phyloP scores from a whole-genome alignment of 2,113 vertebrate genomes.

The Fregata magnificens region DNA sequence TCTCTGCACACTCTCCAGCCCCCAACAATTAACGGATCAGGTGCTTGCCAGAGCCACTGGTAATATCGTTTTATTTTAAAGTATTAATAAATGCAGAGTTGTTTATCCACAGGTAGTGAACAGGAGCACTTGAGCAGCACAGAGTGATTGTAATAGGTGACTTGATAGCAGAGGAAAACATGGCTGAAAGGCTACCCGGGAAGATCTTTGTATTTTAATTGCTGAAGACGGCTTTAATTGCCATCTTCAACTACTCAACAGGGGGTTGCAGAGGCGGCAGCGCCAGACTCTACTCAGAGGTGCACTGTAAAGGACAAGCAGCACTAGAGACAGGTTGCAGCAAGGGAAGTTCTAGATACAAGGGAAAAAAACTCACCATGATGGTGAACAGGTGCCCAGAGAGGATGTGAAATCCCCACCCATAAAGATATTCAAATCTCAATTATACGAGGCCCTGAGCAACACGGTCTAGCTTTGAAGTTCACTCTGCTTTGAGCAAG shows the following conservation, averaged over 20 bases:
- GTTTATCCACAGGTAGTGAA: background rate
- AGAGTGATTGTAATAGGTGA: background rate
- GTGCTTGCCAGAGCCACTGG: background rate
- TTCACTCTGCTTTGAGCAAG: background rate
- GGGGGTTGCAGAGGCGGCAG: background rate
- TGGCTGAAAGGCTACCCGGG: background rate
- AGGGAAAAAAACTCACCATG: rapidly evolving
- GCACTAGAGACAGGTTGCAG: background rate
- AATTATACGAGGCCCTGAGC: background rate
- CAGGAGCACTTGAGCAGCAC: background rate
- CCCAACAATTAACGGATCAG: background rate
- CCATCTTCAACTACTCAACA: rapidly evolving
- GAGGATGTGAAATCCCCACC: background rate
- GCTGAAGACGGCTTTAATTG: background rate
- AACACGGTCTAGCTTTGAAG: background rate
- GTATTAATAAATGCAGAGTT: background rate
- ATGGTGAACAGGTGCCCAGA: background rate
- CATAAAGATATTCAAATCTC: background rate
- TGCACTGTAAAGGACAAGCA: background rate
- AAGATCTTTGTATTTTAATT: background rate
- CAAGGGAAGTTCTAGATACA: background rate
- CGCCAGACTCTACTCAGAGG: background rate
- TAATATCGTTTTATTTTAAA: background rate
- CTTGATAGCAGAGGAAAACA: background rate
- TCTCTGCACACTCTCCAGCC: background rate